phyloP scores from a whole-genome alignment of 2,797 vertebrate genomes.

The Syngnathus acus region DNA sequence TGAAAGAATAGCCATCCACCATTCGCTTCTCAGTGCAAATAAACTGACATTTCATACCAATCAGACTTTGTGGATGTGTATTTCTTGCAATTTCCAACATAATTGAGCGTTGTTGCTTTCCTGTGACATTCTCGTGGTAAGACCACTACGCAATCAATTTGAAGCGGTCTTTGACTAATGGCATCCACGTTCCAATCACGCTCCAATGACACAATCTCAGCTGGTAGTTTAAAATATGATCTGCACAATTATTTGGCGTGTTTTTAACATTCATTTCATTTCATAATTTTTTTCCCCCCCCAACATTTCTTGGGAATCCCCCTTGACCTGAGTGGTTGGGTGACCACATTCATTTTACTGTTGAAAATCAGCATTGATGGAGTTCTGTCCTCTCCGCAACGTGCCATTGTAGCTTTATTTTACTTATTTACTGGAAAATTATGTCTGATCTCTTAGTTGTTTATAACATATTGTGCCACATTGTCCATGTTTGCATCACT shows the following conservation, averaged over 20 bases:
- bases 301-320: neutral
- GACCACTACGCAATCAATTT: neutral
- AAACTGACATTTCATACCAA: neutral
- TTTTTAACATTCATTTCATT: neutral
- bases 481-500: neutral
- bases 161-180: conserved; percentile 7
- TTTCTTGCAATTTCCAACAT: neutral
- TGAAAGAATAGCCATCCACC: neutral
- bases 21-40: neutral
- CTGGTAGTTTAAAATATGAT: conserved; percentile 11
- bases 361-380: neutral
- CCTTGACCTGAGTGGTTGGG: neutral
- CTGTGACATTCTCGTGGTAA: neutral
- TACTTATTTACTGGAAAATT: neutral
- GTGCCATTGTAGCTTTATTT: neutral
- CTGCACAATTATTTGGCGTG: neutral
- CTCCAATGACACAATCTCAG: conserved; percentile 8
- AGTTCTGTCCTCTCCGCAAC: neutral
- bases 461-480: neutral
- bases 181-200: conserved; percentile 4
- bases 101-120: neutral
- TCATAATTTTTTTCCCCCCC: neutral
- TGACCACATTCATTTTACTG: neutral
- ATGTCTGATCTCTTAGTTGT: neutral
- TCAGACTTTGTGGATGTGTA: neutral